These are phyloP conservation scores for Leucoma salicis DNA, from an alignment of 2,888 invertebrate genomes.

Conservation along the genomic window DNA sequence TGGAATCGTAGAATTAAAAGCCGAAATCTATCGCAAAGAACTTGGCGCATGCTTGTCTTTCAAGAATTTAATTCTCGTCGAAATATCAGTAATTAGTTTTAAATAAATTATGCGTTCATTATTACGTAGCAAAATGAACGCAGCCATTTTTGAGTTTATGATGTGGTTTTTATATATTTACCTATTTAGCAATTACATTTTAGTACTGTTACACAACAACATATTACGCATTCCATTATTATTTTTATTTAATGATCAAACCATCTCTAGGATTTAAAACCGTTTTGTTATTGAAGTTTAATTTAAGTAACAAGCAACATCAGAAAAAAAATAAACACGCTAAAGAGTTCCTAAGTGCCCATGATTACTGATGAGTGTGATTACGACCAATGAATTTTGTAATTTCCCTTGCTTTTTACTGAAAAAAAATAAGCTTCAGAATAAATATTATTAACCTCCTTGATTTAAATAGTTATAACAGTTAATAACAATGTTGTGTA, in stretches of 20 bases:
- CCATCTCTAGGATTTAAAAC: not conserved
- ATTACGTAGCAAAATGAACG: not conserved
- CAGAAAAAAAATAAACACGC: constrained; percentile 20
- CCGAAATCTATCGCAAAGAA: constrained; percentile 15
- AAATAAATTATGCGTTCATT: not conserved
- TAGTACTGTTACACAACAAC: constrained; percentile 1
- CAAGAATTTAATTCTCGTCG: constrained; percentile 1
- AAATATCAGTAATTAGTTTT: not conserved
- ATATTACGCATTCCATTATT: constrained; percentile 1
- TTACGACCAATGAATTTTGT: constrained; percentile 32
- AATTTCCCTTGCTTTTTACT: constrained; percentile 38
- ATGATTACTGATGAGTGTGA: constrained; percentile 53
- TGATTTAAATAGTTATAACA: too few species aligned
- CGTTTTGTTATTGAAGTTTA: constrained; percentile 9
- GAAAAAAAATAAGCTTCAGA: too few species aligned
- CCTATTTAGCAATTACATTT: too few species aligned
- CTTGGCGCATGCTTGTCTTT: constrained; percentile 12
- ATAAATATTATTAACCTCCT: too few species aligned
- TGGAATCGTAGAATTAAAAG: constrained; percentile 5
- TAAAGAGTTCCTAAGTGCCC: constrained; percentile 51
- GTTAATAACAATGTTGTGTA: too few species aligned
- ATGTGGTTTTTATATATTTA: not conserved
- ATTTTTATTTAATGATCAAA: not conserved
- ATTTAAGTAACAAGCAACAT: constrained; percentile 26
- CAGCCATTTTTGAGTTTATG: not conserved